phyloP scores from a whole-genome alignment of 2,113 vertebrate genomes.

The Martes martes region DNA sequence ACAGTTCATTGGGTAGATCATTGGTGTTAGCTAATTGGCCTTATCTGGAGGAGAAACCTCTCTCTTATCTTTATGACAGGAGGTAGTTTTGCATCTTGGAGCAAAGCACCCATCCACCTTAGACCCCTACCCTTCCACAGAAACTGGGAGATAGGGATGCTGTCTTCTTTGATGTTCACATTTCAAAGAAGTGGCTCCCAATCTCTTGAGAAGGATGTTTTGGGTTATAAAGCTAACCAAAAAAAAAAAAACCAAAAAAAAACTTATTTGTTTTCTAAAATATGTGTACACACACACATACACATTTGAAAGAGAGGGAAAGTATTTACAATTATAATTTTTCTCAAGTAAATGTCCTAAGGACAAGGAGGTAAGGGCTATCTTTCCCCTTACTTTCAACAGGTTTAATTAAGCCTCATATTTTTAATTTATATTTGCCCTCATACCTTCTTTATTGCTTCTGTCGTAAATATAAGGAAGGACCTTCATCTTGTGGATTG shows the following conservation, averaged over 20 bases:
- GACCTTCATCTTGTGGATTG: neutral
- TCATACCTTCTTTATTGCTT: neutral
- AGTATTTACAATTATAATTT: neutral
- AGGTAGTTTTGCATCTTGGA: neutral
- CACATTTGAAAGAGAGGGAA: neutral
- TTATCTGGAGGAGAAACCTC: neutral
- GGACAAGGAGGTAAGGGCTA: neutral
- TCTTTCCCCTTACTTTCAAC: neutral
- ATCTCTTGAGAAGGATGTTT: neutral
- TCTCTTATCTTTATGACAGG: neutral
- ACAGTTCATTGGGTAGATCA: neutral
- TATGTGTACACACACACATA: neutral
- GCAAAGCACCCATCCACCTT: neutral
- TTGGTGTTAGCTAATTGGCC: neutral
- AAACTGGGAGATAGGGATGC: neutral
- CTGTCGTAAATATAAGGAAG: neutral
- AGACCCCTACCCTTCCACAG: neutral
- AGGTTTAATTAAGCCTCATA: neutral
- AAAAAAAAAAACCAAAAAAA: neutral
- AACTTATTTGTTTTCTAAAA: neutral
- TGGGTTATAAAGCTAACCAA: neutral
- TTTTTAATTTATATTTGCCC: neutral
- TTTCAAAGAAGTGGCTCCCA: neutral
- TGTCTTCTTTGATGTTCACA: neutral
- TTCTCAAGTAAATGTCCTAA: neutral